Base-by-base conservation (phyloP, 2,797 vertebrate species). In the Crax fasciolata region DNA sequence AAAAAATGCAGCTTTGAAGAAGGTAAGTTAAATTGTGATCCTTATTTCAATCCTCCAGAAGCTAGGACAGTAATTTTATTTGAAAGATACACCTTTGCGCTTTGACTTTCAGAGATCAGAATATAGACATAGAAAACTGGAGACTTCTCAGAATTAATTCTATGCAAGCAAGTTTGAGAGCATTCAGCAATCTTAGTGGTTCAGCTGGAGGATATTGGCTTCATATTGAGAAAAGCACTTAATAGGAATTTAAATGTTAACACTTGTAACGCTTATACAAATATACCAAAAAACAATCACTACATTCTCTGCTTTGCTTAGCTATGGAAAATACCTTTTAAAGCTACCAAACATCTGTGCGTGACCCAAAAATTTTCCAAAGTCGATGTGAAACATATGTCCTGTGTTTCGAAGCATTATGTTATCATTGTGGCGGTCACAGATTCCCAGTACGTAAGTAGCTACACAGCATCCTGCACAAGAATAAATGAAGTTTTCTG, bases 331-430 rank as follows among this genome's bases (percentile, higher is more conserved):
- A 95, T 97, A 99, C 99, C 99, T 99, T 98, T 99, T 99, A 95
- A 99, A 99, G 98, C 98, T 99, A 84, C 99, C 99, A 90, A 99
- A 99, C 99, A 99, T 99, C 93, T 99, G 99, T 4, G 99, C 99
- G 52, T 99, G 99, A 66, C 99, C 99, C 95, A 99, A 85, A 97
- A 99, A 99, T 94, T 99, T 99, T 49, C 99, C 99, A 3, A 99
- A 99, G 97, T 99, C 99, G 25, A 99, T 99, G 97, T 99, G 99
- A 97, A 99, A 99, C 99, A 99, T 99, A 95, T 99, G 99, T 43
- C 99, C 99, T 0, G 99, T 99, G 97, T 98, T 99, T 92, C 99
- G 98, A 74, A 99, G 98, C 99, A 99, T 99, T 89, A 99, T 99
- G 95, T 99, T 99, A 96, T 99, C 99, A 13, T 99, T 99, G 93